Evolutionary conservation across 2,888 invertebrate genomes (phyloP), one percentile per base, ranked within the genome.

Genomic region (Drosophila kambysellisi): DNA sequence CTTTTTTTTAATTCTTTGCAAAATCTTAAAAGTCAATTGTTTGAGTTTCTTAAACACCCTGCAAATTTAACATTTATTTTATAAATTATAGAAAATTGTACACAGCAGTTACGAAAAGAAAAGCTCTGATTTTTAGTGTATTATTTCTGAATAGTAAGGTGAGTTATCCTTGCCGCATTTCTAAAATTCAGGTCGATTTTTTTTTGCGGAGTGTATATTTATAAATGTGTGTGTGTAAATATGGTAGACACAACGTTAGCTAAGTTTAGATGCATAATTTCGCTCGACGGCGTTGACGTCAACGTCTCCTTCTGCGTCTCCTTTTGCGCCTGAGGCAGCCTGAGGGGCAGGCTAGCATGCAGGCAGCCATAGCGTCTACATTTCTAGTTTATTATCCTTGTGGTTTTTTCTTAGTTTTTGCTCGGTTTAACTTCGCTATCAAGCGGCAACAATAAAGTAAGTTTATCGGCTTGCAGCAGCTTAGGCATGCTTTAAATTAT

Each of bases 321-420:
- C 60, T 35, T 58, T 35, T 15, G 20, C 33, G 8, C 4, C 39
- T 46, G 20, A 20, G 20, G 46, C 20, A 25, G n/a, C 9, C 5
- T 41, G n/a, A 50, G 65, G 50, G 50, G 57, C 37, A 58, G 9
- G n/a, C 41, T 20, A 12, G 43, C 20, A 20, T n/a, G 4, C 41
- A 43, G 12, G 43, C 43, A 54, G 41, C 66, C 64, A 43, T 61
- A 68, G 63, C 68, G 58, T 68, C 75, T 63, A 56, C 76, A 63
- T 82, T 79, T 81, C 70, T 76, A 86, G 73, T 84, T 83, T 84
- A 84, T 83, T 84, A 84, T 84, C 87, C 81, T 70, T 84, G 89
- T 41, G 87, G 89, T 83, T 79, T 73, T 76, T 76, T 66, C 87
- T 74, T 67, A 72, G 79, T 79, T 83, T 74, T 77, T 83, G 74